These are phyloP conservation scores for Ischnus inquisitorius DNA, from an alignment of 2,888 invertebrate genomes.

Conservation along the genomic window DNA sequence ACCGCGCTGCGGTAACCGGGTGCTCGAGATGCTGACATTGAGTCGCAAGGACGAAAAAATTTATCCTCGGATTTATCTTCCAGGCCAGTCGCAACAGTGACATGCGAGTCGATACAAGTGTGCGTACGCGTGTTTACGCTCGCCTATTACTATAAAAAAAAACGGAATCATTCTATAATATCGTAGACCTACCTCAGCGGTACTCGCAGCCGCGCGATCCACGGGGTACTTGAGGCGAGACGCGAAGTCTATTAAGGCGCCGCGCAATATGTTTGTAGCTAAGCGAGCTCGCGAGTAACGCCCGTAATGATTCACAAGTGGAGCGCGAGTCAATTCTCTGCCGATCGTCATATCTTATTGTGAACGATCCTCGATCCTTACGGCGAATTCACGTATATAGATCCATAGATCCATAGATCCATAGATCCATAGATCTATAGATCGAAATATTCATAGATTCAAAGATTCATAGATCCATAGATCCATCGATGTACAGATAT, in stretches of 20 bases:
- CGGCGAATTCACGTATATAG: not conserved
- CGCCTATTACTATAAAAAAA: constrained; percentile 41
- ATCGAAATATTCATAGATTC: too few species aligned
- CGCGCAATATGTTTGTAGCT: constrained; percentile 59
- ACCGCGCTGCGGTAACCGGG: constrained; percentile 73
- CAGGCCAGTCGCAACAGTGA: constrained; percentile 43
- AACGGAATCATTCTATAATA: constrained; percentile 32
- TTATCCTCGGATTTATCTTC: constrained; percentile 68
- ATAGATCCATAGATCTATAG: too few species aligned
- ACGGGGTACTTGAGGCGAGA: constrained; percentile 2
- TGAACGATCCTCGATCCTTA: constrained; percentile 35
- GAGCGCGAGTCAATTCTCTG: constrained; percentile 60
- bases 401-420: not conserved
- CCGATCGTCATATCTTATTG: constrained; percentile 35
- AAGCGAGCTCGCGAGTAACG: constrained; percentile 48
- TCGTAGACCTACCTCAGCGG: constrained; percentile 36
- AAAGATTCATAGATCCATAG: too few species aligned
- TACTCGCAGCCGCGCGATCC: constrained; percentile 34
- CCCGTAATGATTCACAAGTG: constrained; percentile 67
- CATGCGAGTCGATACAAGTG: not conserved
- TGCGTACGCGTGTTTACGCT: constrained; percentile 26
- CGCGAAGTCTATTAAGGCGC: constrained; percentile 50
- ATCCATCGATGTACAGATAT: too few species aligned
- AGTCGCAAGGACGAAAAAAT: constrained; percentile 79
- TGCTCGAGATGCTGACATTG: constrained; percentile 78